These are phyloP conservation scores for Cephus pulcher DNA, from an alignment of 2,888 invertebrate species.

Conservation along the genomic window DNA sequence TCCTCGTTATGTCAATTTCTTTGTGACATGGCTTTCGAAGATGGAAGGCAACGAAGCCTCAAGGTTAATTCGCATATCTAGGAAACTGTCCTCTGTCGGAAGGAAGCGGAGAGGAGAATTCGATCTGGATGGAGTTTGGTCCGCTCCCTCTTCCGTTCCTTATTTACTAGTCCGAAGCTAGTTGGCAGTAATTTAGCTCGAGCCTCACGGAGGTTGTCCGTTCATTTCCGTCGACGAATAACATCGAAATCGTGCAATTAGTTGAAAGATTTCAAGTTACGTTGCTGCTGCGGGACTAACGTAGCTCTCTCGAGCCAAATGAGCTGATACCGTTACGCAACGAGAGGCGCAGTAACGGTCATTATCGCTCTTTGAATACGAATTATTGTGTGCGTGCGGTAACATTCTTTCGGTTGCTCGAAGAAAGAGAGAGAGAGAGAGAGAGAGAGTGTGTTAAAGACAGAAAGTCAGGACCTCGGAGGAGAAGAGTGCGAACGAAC, in stretches of 20 bases:
- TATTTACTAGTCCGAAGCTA: too few relatives aligned
- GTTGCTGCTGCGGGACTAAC: too few relatives aligned
- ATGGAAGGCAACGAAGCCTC: too few relatives aligned
- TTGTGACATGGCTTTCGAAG: too few relatives aligned
- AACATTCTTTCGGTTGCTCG: constrained; percentile 24
- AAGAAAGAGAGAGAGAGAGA: background rate
- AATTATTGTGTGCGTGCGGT: constrained; percentile 42
- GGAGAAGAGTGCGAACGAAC: background rate
- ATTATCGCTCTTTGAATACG: constrained; percentile 36
- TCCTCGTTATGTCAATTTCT: too few relatives aligned
- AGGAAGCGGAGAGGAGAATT: too few relatives aligned
- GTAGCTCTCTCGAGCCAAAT: background rate
- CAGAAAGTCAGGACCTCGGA: constrained; percentile 7
- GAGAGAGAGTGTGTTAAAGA: background rate
- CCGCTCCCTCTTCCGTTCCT: too few relatives aligned
- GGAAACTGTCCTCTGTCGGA: too few relatives aligned
- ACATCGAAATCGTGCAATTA: constrained; percentile 59
- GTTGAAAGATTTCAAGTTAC: background rate
- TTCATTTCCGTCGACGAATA: constrained; percentile 63
- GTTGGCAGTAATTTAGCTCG: background rate
- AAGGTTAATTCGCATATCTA: too few relatives aligned
- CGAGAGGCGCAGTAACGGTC: constrained; percentile 38
- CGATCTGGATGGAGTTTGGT: too few relatives aligned
- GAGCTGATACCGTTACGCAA: constrained; percentile 15
- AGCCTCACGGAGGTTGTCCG: constrained; percentile 37